phyloP scores from a whole-genome alignment of 2,888 invertebrate species.

The Ormyrus pomaceus region DNA sequence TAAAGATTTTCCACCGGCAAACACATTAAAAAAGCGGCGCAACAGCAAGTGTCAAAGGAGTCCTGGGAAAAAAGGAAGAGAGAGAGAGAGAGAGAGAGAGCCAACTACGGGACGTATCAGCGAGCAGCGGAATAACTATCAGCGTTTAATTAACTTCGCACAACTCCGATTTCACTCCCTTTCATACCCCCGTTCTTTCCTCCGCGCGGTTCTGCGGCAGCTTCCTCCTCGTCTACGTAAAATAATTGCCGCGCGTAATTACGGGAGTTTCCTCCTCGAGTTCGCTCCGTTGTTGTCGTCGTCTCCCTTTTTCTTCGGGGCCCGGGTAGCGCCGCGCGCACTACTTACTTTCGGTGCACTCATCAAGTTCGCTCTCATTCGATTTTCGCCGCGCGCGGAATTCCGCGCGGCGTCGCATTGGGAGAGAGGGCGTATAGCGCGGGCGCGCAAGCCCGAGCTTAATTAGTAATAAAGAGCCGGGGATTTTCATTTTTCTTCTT shows the following conservation, averaged over 20 bases:
- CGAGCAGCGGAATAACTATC: conserved; percentile 58
- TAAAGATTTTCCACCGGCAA: too few relatives aligned
- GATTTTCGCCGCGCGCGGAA: not conserved
- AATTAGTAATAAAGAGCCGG: conserved; percentile 42
- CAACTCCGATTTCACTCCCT: conserved; percentile 63
- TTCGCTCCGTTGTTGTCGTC: conserved; percentile 33
- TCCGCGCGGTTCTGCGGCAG: conserved; percentile 21
- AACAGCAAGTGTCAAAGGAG: too few relatives aligned
- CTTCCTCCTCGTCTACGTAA: conserved; percentile 58
- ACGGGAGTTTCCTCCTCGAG: conserved; percentile 60
- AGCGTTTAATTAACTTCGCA: conserved; percentile 69
- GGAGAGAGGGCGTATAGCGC: not conserved
- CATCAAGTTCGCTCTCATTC: conserved; percentile 15
- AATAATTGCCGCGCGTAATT: conserved; percentile 69
- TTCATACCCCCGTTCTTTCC: conserved; percentile 34
- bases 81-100: not conserved
- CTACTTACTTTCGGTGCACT: conserved; percentile 21
- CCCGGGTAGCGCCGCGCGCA: not conserved
- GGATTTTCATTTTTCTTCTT: not conserved
- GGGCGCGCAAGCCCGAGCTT: conserved; percentile 6
- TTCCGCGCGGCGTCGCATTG: not conserved
- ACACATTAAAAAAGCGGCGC: too few relatives aligned
- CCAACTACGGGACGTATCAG: not conserved
- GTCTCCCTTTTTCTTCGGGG: conserved; percentile 29
- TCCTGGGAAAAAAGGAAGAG: not conserved